These are phyloP conservation scores for Megalops atlanticus DNA, from an alignment of 2,113 vertebrate species.

Conservation along the genomic window DNA sequence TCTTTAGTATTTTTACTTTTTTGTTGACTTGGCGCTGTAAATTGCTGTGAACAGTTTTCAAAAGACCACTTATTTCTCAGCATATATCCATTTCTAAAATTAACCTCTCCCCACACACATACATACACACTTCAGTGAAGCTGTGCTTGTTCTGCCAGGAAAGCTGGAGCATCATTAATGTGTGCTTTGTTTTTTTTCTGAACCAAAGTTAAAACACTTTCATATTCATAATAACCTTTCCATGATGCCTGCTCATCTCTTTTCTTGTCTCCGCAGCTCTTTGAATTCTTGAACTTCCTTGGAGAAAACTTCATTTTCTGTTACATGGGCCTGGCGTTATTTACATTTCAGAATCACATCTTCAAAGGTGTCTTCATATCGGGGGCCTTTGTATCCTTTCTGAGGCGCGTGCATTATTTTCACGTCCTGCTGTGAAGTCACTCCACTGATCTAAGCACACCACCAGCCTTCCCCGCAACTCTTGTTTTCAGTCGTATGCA, in stretches of 20 bases:
- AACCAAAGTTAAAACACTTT: not conserved
- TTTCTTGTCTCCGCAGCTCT: slow-evolving; percentile 74
- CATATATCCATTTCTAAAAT: not conserved
- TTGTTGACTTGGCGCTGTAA: not conserved
- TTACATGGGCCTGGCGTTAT: slow-evolving; percentile 81
- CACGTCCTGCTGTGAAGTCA: not conserved
- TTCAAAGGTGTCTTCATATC: slow-evolving; percentile 80
- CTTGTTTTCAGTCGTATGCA: not conserved
- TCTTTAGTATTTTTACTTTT: not conserved
- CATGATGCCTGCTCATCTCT: slow-evolving; percentile 27
- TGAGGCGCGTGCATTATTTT: not conserved
- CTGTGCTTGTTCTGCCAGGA: not conserved
- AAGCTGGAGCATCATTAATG: not conserved
- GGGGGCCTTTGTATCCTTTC: slow-evolving; percentile 86
- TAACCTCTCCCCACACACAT: not conserved
- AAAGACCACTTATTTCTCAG: not conserved
- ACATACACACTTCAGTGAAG: not conserved
- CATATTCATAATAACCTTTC: no score
- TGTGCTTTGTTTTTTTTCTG: not conserved
- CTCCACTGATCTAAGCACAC: not conserved
- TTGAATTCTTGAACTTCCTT: slow-evolving; percentile 86
- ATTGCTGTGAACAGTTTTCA: not conserved
- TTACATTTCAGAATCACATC: slow-evolving; percentile 79
- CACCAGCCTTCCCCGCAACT: not conserved
- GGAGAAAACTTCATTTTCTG: slow-evolving; percentile 88